Evolutionary conservation across 2,113 vertebrate genomes (phyloP), one percentile per base, ranked within the genome.

Genomic region (Ivindomyrus marchei): DNA sequence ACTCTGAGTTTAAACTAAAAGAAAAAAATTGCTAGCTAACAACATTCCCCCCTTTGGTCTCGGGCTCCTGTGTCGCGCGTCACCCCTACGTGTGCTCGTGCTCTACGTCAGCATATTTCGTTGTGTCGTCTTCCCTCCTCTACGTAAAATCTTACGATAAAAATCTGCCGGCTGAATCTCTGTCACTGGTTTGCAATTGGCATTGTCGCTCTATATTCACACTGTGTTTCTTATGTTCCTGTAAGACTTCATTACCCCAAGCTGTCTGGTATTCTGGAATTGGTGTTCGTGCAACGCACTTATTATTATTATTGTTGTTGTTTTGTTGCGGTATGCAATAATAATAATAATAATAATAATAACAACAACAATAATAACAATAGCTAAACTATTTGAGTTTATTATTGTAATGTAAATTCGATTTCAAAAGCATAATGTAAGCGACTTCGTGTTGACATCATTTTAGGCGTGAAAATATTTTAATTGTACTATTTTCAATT

Each of bases 1-100:
- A 21, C 87, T 21, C 70, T 31, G 50, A 58, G 58, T 70, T 85
- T 85, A 89, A 91, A 91, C 52, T 91, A 91, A 84, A 91, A 86
- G 58, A 66, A 83, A 88, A 89, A 86, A 85, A 89, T 11, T 21
- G 83, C 83, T 46, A 85, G 83, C 83, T 85, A 91, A 86, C 77
- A 89, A 56, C 77, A 89, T 86, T 86, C 88, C 88, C 88, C 90
- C 80, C 88, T 74, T 83, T 27, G 86, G 62, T 17, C 53, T 70
- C 80, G 36, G 80, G 90, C 90, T 85, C 66, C 88, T 89, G 88
- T 56, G 87, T 88, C 15, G 39, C 70, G 87, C 90, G 90, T 91
- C 90, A 91, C 80, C 53, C 56, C 88, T 42, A 86, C 56, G 53
- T 52, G 90, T 58, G 88, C 88, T n/a, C 24, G 62, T 27, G 90